Base-by-base conservation (phyloP, 1,140 invertebrate species). In the Brachionus angularis region DNA sequence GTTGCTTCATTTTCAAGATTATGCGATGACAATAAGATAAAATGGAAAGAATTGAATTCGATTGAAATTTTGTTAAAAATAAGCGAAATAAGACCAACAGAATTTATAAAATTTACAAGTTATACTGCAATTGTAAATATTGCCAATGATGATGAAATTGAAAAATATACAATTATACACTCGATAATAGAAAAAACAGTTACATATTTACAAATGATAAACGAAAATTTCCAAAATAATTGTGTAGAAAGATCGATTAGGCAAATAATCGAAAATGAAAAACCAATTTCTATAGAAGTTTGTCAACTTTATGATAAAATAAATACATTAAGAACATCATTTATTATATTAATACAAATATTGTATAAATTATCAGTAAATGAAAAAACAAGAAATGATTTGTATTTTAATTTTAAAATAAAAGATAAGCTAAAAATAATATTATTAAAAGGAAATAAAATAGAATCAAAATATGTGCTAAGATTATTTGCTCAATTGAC, bases 331-430 rank as follows among this genome's bases (percentile, higher is more conserved):
- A 18, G 36, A 39, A 39, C 53, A 39, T 23, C 39, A 3, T 58
- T 58, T 39, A 34, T 58, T 21, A 39, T 58, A 2, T 21, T n/a
- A n/a, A n/a, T 58, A 18, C 3, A n/a, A 4, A 34, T 31, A 14
- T 34, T 58, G 21, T 58, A 58, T 23, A n/a, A 36, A 58, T 12
- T 58, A 23, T 58, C 53, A 3, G 36, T 58, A 21, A 58, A 58
- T 39, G 25, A 39, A 21, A 36, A 58, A 21, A 23, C 39, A 14
- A 58, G 33, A 58, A 18, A 29, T 8, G 33, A 58, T 23, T 39
- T 58, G 21, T 58, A 36, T 27, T 58, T 58, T 29, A 58, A 58
- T 25, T 39, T 39, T 58, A 29, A 39, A 14, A 39, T 39, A 23
- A 58, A 23, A 12, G 25, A 5, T 10, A 25, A 58, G 36, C 18